phyloP scores from a whole-genome alignment of 2,113 vertebrate genomes.

The Cinclus mexicanus region DNA sequence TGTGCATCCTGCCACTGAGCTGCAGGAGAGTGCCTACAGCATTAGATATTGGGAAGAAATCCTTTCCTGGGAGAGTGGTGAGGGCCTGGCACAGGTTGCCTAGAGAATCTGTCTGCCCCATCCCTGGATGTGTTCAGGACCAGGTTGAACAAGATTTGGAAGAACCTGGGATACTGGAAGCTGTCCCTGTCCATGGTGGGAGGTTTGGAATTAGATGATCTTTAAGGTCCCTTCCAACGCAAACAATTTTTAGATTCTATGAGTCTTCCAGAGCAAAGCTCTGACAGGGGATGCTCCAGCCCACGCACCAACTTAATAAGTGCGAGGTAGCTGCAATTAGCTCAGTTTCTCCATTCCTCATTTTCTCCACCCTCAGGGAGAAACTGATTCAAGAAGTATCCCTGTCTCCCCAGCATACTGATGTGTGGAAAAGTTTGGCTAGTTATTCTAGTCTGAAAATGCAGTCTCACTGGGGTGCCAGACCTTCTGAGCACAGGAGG shows the following conservation, averaged over 20 bases:
- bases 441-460: conserved; percentile 2
- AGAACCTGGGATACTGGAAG: not conserved
- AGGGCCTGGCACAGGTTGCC: not conserved
- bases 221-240: not conserved
- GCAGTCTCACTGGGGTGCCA: not conserved
- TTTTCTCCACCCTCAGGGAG: not conserved
- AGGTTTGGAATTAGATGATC: not conserved
- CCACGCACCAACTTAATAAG: not conserved
- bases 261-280: not conserved
- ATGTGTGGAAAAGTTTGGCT: not conserved
- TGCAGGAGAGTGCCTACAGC: not conserved
- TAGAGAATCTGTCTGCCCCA: not conserved
- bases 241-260: not conserved
- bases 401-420: conserved; percentile 7
- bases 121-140: not conserved
- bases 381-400: not conserved
- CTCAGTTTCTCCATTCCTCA: not conserved
- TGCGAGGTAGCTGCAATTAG: not conserved
- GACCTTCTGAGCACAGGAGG: not conserved
- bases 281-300: not conserved
- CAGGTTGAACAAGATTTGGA: not conserved
- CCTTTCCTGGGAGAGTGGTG: not conserved
- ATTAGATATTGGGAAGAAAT: not conserved
- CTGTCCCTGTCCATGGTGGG: not conserved
- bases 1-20: not conserved